A percentile compares a stretch with the other conserved stretches of the same genome.
Conservation (phyloP, 2,888 invertebrate genomes). For the Ochropacha duplaris region DNA sequence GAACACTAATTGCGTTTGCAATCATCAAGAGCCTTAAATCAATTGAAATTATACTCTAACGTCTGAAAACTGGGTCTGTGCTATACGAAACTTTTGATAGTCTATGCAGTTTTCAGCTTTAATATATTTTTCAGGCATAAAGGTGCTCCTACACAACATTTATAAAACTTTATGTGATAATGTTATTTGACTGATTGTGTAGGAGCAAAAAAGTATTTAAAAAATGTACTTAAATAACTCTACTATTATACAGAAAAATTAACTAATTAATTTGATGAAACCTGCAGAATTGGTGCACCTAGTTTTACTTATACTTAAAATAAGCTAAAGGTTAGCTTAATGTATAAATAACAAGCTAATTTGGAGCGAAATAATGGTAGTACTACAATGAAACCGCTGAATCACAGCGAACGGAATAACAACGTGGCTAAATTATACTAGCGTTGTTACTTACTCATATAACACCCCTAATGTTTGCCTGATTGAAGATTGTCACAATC, state of each 20-base stretch:
- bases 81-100: neutral
- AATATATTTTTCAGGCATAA: neutral
- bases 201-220: too few species aligned
- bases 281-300: neutral
- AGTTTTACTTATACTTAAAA: neutral
- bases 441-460: neutral
- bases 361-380: neutral
- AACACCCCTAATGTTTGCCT: too few species aligned
- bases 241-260: too few species aligned
- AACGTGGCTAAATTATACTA: neutral
- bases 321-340: neutral
- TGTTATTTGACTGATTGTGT: too few species aligned
- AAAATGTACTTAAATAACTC: too few species aligned
- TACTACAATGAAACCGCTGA: neutral
- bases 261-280: neutral
- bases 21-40: conserved; percentile 2
- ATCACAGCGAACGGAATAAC: neutral
- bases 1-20: conserved; percentile 10
- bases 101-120: neutral
- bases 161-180: too few species aligned
- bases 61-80: neutral
- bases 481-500: too few species aligned
- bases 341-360: neutral
- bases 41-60: neutral
- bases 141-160: too few species aligned